Evolutionary conservation across 2,888 invertebrate species (phyloP).

Genomic region (Zonitis immaculata): DNA sequence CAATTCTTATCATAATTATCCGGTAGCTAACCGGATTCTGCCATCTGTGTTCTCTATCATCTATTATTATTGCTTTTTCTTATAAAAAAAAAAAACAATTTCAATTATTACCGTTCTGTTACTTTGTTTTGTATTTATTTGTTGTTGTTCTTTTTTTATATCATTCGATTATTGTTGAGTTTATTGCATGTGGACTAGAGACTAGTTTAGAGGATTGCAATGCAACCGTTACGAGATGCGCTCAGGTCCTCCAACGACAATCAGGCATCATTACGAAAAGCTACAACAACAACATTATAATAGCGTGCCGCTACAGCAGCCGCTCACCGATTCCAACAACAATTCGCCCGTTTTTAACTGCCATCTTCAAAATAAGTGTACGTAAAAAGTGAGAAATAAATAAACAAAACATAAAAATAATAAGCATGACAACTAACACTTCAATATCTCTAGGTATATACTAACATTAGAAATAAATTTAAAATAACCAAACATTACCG

Average conservation of each 20-base stretch:
- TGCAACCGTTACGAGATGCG: slow-evolving; percentile 45
- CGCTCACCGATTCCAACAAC: slow-evolving; percentile 43
- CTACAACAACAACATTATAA: slow-evolving; percentile 22
- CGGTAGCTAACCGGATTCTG: background rate
- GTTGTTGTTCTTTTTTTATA: slow-evolving; percentile 11
- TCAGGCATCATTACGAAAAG: slow-evolving; percentile 29
- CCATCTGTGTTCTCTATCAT: slow-evolving; percentile 1
- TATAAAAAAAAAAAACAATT: background rate
- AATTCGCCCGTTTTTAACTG: slow-evolving; percentile 40
- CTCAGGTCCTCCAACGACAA: slow-evolving; percentile 43
- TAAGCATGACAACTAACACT: slow-evolving; percentile 19
- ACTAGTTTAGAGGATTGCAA: slow-evolving; percentile 27
- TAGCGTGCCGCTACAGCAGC: slow-evolving; percentile 22
- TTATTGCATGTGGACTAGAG: slow-evolving; percentile 29
- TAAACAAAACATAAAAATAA: slow-evolving; percentile 20
- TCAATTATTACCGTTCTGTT: background rate
- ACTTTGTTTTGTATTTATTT: slow-evolving; percentile 3
- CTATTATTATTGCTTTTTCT: slow-evolving; percentile 2
- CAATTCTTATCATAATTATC: background rate
- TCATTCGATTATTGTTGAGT: slow-evolving; percentile 13
- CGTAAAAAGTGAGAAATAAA: slow-evolving; percentile 31
- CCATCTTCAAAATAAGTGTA: slow-evolving; percentile 43
- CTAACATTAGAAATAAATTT: no score
- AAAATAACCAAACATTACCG: no score
- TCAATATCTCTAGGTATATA: background rate